Base-by-base conservation (phyloP, 2,888 invertebrate species). In the Steinernema scapterisci region DNA sequence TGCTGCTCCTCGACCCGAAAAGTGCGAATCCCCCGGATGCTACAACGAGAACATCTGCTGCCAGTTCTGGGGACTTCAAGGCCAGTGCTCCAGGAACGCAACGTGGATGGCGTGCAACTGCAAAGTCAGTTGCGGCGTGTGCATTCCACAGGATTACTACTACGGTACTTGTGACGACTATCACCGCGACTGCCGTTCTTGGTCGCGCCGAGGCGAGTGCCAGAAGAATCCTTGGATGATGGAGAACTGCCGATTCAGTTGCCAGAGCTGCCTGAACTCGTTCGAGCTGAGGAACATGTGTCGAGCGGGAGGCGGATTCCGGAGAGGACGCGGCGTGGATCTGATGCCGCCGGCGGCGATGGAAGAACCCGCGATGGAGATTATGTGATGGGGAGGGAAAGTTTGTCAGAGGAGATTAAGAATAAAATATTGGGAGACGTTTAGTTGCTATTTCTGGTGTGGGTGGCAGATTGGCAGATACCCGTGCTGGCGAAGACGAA, bases 71-170 rank as follows among this genome's bases (percentile, higher is more conserved):
- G 83, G 80, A 0, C 75, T 80, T 23, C 72, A 78, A 25, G 85
- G 84, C 7, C 75, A 82, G 54, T 82, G 82, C 73, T 52, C 63
- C 13, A 13, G 77, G 74, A 85, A 84, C 75, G 54, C 81, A 9
- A 75, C 76, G 27, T 85, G 82, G 80, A 86, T 86, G 86, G 80
- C 83, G 0, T 86, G 86, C 78, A 86, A 86, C 75, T 86, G 86
- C 71, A 75, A 84, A 9, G 86, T 86, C n/a, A 83, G 82, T 7
- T 86, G 86, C 75, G 86, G 86, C 11, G 79, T 79, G 46, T 86
- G 86, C 73, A 80, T 78, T 70, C 85, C 86, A 0, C 77, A 77
- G 21, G 84, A 86, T 70, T 86, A 86, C 75, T 75, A 77, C 21
- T 86, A 84, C 76, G 84, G 84, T 79, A 80, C 82, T 0, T 84